A percentile compares a stretch with the other conserved stretches of the same genome.
Evolutionary conservation across 1,140 invertebrate species (phyloP).

Genomic region (Sarcophaga bullata): DNA sequence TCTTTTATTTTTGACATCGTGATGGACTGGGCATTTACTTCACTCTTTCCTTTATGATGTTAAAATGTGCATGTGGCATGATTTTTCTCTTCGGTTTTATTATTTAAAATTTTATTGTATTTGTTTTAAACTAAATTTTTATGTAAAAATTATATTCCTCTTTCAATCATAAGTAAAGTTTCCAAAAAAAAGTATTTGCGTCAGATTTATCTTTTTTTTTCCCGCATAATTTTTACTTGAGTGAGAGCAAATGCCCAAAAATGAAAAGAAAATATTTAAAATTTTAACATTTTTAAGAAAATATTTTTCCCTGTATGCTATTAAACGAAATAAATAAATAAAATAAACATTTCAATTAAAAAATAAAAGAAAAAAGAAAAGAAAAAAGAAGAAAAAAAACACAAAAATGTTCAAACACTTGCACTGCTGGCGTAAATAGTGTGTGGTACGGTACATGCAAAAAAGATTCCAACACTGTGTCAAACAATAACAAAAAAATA

Average conservation of each 20-base stretch:
- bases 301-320: neutral
- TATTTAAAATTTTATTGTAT: neutral
- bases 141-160: neutral
- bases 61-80: conserved; percentile 16
- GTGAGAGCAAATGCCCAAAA: neutral
- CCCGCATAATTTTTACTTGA: neutral
- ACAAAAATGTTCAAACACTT: neutral
- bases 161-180: neutral
- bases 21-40: too few relatives aligned
- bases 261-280: neutral
- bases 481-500: too few relatives aligned
- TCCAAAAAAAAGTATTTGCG: neutral
- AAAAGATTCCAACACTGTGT: too few relatives aligned
- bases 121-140: neutral
- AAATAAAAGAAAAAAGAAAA: too few relatives aligned
- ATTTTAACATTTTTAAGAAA: neutral
- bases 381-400: too few relatives aligned
- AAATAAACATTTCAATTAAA: conserved; percentile 10
- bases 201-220: conserved; percentile 1
- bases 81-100: neutral
- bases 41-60: neutral
- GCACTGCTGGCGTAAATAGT: neutral
- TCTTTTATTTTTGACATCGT: too few relatives aligned
- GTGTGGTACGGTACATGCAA: neutral
- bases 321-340: neutral